These are phyloP conservation scores for Corythaeola cristata DNA, from an alignment of 2,113 vertebrate species.

Conservation along the genomic window DNA sequence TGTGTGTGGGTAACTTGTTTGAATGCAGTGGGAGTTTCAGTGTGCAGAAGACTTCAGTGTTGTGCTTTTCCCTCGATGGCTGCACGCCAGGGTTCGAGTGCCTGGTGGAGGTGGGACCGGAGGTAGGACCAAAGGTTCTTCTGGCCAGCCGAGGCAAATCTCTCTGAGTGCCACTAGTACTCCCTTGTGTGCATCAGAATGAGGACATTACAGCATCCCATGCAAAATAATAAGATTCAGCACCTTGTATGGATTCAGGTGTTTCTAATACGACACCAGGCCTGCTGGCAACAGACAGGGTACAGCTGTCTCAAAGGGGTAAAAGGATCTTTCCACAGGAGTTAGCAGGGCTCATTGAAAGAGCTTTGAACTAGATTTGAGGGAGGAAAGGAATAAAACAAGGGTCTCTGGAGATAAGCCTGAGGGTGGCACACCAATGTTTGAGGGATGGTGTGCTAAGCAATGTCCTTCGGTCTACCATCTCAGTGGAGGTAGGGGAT, in stretches of 20 bases:
- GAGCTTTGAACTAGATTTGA: too few species aligned
- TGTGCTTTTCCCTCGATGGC: not conserved
- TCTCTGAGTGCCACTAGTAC: not conserved
- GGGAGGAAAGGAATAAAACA: too few species aligned
- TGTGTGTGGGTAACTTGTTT: not conserved
- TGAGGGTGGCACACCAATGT: too few species aligned
- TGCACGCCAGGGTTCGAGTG: fast-evolving
- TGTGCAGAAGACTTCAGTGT: not conserved
- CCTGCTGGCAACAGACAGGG: too few species aligned
- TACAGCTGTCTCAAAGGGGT: too few species aligned
- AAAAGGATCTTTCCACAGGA: too few species aligned
- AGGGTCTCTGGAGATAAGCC: too few species aligned
- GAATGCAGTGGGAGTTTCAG: not conserved
- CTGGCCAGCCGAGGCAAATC: not conserved
- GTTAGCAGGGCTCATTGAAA: too few species aligned
- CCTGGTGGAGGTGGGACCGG: not conserved
- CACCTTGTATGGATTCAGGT: not conserved
- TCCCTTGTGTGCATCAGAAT: not conserved
- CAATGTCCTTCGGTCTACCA: too few species aligned
- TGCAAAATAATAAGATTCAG: not conserved
- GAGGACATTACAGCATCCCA: not conserved
- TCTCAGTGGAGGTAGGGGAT: too few species aligned
- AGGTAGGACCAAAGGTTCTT: not conserved
- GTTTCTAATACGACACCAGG: not conserved
- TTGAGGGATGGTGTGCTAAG: too few species aligned